These are phyloP conservation scores for Myanophis thanlyinensis DNA, from an alignment of 2,113 vertebrate species.

Conservation along the genomic window DNA sequence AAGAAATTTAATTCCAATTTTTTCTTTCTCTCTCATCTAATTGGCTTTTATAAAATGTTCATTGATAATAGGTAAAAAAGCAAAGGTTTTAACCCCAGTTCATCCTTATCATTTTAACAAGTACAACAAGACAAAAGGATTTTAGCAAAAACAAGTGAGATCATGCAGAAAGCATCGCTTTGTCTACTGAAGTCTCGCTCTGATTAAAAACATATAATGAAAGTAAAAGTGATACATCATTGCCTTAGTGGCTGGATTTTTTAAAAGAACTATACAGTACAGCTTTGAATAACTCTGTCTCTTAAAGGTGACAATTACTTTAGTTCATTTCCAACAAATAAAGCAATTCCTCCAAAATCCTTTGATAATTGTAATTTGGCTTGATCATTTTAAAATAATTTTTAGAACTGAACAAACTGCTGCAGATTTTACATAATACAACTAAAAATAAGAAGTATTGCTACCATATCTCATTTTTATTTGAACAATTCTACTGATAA, in stretches of 20 bases:
- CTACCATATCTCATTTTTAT: constrained; percentile 4
- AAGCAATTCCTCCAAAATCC: constrained; percentile 27
- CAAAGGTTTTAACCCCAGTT: constrained; percentile 75
- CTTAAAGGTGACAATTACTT: constrained; percentile 61
- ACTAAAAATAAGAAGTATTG: constrained; percentile 19
- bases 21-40: constrained; percentile 69
- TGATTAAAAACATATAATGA: constrained; percentile 99
- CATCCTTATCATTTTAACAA: constrained; percentile 80
- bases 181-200: constrained; percentile 97
- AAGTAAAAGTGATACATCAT: constrained; percentile 99
- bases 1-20: constrained; percentile 77
- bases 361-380: constrained; percentile 52
- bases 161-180: constrained; percentile 91
- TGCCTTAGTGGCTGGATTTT: constrained; percentile 87
- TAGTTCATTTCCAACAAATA: constrained; percentile 58
- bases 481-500: constrained; percentile 13
- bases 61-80: constrained; percentile 73
- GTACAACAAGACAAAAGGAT: constrained; percentile 88
- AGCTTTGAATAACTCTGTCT: constrained; percentile 65
- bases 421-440: constrained; percentile 40
- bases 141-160: constrained; percentile 93
- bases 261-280: constrained; percentile 68
- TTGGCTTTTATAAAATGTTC: constrained; percentile 73
- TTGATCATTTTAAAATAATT: not conserved
- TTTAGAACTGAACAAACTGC: not conserved